phyloP scores from a whole-genome alignment of 2,888 invertebrate species.

The Lithophane leautieri region DNA sequence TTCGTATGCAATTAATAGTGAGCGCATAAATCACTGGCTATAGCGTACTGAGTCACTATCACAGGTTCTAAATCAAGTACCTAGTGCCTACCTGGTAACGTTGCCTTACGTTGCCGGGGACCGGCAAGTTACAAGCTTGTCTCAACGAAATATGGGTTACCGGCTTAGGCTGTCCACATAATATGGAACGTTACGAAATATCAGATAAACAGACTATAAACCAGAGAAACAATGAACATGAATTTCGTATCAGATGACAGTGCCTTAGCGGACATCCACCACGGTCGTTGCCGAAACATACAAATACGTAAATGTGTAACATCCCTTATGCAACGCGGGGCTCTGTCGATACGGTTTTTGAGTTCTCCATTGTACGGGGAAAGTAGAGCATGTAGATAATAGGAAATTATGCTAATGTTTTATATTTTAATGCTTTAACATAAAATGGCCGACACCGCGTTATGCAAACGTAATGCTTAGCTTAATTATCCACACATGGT shows the following conservation, averaged over 20 bases:
- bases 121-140: constrained; percentile 20
- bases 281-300: constrained; percentile 36
- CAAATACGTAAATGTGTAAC: constrained; percentile 47
- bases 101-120: constrained; percentile 2
- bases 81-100: background rate
- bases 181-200: constrained; percentile 51
- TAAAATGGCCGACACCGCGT: constrained; percentile 39
- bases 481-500: constrained; percentile 51
- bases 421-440: constrained; percentile 52
- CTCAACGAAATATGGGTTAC: constrained; percentile 22
- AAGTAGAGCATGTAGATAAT: constrained; percentile 76
- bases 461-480: constrained; percentile 52
- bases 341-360: constrained; percentile 68
- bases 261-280: constrained; percentile 45
- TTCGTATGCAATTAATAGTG: constrained; percentile 33
- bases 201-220: constrained; percentile 50
- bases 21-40: constrained; percentile 27
- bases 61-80: constrained; percentile 19
- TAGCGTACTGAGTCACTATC: background rate
- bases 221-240: constrained; percentile 55
- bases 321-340: constrained; percentile 63
- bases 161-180: constrained; percentile 20
- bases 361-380: constrained; percentile 71
- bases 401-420: constrained; percentile 66
- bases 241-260: constrained; percentile 65